phyloP scores from a whole-genome alignment of 2,797 vertebrate species.

The Xenops minutus region DNA sequence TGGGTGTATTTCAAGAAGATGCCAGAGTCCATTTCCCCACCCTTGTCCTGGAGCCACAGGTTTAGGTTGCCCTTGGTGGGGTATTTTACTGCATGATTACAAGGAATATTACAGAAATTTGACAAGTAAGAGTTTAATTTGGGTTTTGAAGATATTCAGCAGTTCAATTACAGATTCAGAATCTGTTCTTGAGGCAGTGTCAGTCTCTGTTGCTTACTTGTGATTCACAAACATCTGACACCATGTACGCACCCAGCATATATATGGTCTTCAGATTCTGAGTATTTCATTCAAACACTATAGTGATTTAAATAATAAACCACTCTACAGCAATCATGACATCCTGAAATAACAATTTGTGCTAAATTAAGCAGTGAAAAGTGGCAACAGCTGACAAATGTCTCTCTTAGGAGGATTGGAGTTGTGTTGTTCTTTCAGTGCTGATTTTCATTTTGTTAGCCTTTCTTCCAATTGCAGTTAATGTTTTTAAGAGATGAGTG shows the following conservation, averaged over 20 bases:
- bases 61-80: background rate
- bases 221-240: conserved; percentile 36
- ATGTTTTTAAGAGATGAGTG: background rate
- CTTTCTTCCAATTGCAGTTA: background rate
- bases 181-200: background rate
- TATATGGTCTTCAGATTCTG: conserved; percentile 11
- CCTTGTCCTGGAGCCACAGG: background rate
- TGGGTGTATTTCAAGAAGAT: background rate
- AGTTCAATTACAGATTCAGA: background rate
- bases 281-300: conserved; percentile 30
- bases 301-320: conserved; percentile 51
- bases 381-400: conserved; percentile 60
- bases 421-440: background rate
- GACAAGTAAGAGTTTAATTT: background rate
- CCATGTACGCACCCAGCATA: background rate
- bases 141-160: background rate
- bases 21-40: background rate
- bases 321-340: conserved; percentile 53
- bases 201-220: background rate
- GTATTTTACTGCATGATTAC: background rate
- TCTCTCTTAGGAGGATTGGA: conserved; percentile 13
- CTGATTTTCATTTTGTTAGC: background rate
- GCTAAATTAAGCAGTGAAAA: conserved; percentile 63
- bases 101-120: background rate
- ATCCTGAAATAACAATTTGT: conserved; percentile 56